phyloP scores from a whole-genome alignment of 92 coral and sea anemone species.

The Siderastrea siderea region DNA sequence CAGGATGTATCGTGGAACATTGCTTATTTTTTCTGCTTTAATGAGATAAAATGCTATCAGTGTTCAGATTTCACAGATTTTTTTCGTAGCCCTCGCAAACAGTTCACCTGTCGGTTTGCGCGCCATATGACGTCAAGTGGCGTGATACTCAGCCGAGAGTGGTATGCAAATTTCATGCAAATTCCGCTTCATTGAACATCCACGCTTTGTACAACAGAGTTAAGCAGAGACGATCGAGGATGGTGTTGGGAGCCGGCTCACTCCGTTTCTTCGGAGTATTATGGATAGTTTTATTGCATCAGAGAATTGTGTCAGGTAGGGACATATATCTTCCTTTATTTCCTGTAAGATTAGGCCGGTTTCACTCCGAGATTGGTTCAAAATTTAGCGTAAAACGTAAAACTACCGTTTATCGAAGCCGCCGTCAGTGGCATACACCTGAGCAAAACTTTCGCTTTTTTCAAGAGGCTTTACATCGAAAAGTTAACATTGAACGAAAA shows the following conservation, averaged over 20 bases:
- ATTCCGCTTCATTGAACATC: background rate
- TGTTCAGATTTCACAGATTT: background rate
- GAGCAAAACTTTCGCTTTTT: background rate
- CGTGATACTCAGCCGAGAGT: slow-evolving; percentile 44
- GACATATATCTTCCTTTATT: background rate
- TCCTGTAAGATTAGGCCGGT: background rate
- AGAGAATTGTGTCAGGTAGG: slow-evolving; percentile 17
- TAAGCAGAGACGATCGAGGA: background rate
- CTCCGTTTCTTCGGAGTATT: slow-evolving; percentile 15
- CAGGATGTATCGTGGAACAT: background rate
- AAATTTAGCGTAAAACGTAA: background rate
- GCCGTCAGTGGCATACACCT: slow-evolving; percentile 19
- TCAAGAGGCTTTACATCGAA: background rate
- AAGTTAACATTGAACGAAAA: background rate
- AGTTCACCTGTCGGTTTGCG: slow-evolving; percentile 25
- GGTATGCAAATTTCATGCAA: slow-evolving; percentile 1
- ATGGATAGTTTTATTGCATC: slow-evolving; percentile 2
- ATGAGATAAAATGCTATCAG: background rate
- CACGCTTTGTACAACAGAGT: slow-evolving; percentile 10
- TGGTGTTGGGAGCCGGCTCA: slow-evolving; percentile 11
- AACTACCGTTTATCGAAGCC: slow-evolving; percentile 24
- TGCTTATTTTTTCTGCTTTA: background rate
- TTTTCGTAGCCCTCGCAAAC: background rate
- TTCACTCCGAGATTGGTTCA: slow-evolving; percentile 14
- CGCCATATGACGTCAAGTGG: slow-evolving; percentile 69